phyloP scores from a whole-genome alignment of 2,888 invertebrate genomes.

The Thymelicus acteon region DNA sequence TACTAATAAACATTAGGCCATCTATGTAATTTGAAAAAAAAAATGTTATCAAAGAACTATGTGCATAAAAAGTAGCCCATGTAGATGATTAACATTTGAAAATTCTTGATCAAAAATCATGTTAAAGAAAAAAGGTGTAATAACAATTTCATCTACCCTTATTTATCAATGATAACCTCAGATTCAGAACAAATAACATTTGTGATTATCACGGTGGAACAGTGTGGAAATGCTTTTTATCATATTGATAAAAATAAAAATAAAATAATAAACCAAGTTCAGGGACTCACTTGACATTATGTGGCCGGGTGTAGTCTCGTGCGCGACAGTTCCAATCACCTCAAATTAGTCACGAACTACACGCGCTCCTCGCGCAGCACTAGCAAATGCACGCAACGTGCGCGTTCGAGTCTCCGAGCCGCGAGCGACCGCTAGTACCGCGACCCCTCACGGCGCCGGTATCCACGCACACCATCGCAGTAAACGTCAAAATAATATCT shows the following conservation, averaged over 20 bases:
- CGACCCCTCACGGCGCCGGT: slow-evolving; percentile 55
- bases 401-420: slow-evolving; percentile 57
- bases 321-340: slow-evolving; percentile 77
- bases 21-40: no score
- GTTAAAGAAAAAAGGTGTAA: neutral
- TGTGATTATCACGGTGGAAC: slow-evolving; percentile 21
- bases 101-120: no score
- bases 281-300: slow-evolving; percentile 80
- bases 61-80: no score
- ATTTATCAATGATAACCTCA: slow-evolving; percentile 34
- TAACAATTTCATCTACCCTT: slow-evolving; percentile 38
- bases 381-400: slow-evolving; percentile 71
- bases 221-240: neutral
- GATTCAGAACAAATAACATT: slow-evolving; percentile 22
- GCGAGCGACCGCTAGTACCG: slow-evolving; percentile 58
- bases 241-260: no score
- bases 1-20: no score
- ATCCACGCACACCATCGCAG: slow-evolving; percentile 49
- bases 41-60: no score
- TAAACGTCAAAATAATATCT: slow-evolving; percentile 42
- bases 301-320: slow-evolving; percentile 74
- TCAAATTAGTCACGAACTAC: slow-evolving; percentile 71
- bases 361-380: slow-evolving; percentile 77
- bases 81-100: no score
- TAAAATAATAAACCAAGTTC: neutral